Percentiles rank a stretch among this genome's conserved stretches.
Evolutionary conservation across 2,797 vertebrate species (phyloP).

Genomic region (Poeciliopsis infans): DNA sequence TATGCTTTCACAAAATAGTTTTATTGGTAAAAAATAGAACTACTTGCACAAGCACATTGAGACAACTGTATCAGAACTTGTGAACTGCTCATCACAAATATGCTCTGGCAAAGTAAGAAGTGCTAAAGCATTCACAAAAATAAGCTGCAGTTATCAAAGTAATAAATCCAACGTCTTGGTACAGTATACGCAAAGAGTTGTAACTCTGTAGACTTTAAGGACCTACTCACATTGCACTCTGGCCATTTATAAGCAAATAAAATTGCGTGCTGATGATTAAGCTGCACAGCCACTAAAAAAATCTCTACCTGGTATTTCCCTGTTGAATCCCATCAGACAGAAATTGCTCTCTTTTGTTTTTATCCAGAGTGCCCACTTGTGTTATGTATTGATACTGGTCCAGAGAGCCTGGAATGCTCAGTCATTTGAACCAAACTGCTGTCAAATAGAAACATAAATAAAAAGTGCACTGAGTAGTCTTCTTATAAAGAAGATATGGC

Average conservation of each 20-base stretch:
- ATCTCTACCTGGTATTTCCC: slow-evolving; percentile 55
- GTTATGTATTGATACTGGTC: slow-evolving; percentile 66
- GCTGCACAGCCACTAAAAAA: slow-evolving; percentile 75
- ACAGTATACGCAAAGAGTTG: slow-evolving; percentile 69
- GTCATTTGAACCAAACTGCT: slow-evolving; percentile 71
- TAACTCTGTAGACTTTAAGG: slow-evolving; percentile 64
- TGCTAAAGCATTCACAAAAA: slow-evolving; percentile 85
- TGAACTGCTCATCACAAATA: slow-evolving; percentile 79
- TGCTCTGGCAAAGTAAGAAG: slow-evolving; percentile 83
- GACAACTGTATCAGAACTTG: slow-evolving; percentile 82
- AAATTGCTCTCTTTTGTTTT: slow-evolving; percentile 39
- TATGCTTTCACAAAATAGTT: slow-evolving; percentile 85
- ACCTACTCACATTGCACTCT: slow-evolving; percentile 73
- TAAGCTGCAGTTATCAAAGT: slow-evolving; percentile 82
- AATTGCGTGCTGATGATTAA: slow-evolving; percentile 76
- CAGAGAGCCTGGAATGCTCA: slow-evolving; percentile 63
- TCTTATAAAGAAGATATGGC: slow-evolving; percentile 88
- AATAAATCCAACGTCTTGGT: slow-evolving; percentile 67
- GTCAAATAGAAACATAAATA: slow-evolving; percentile 74
- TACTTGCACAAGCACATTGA: slow-evolving; percentile 88
- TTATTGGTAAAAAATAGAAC: slow-evolving; percentile 90
- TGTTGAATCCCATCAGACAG: slow-evolving; percentile 60
- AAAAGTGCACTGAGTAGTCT: slow-evolving; percentile 80
- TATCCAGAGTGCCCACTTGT: slow-evolving; percentile 58
- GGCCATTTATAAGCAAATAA: slow-evolving; percentile 75